These are phyloP conservation scores for Paedocypris sp. DNA, from an alignment of 2,113 vertebrate genomes.

Conservation along the genomic window DNA sequence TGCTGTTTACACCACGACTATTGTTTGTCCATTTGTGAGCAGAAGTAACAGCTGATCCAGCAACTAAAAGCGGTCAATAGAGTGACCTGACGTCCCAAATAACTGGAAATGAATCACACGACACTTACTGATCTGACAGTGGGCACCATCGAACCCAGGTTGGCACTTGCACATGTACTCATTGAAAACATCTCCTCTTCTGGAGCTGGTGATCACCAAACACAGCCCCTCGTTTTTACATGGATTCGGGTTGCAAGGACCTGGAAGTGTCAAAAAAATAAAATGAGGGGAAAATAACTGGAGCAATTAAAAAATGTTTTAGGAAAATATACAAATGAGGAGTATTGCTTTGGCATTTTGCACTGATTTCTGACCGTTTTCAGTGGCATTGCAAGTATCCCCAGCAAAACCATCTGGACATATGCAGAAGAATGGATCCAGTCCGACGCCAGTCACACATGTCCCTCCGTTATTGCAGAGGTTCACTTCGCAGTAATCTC, in stretches of 20 bases:
- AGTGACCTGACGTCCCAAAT: too few species aligned
- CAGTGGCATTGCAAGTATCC: constrained; percentile 74
- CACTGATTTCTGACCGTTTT: constrained; percentile 68
- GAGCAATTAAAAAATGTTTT: too few species aligned
- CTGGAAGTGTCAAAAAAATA: too few species aligned
- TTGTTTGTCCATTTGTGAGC: neutral
- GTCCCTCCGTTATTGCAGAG: constrained; percentile 81
- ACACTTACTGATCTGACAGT: constrained; percentile 84
- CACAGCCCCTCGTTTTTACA: constrained; percentile 74
- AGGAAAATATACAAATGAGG: too few species aligned
- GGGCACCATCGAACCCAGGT: constrained; percentile 65
- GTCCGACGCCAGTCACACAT: constrained; percentile 68
- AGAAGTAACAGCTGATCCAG: neutral
- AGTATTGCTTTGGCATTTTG: too few species aligned
- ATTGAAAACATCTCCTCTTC: constrained; percentile 77
- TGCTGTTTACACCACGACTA: neutral
- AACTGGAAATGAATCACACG: neutral
- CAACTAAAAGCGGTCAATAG: too few species aligned
- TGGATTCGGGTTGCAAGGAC: constrained; percentile 80
- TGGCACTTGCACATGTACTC: constrained; percentile 80
- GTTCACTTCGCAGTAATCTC: constrained; percentile 76
- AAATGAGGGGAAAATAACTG: too few species aligned
- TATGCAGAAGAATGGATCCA: constrained; percentile 74
- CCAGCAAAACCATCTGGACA: constrained; percentile 78
- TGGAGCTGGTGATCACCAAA: constrained; percentile 48